A percentile compares a stretch with the other conserved stretches of the same genome.
phyloP scores from a whole-genome alignment of 2,797 vertebrate species.

The Halcyon badia region DNA sequence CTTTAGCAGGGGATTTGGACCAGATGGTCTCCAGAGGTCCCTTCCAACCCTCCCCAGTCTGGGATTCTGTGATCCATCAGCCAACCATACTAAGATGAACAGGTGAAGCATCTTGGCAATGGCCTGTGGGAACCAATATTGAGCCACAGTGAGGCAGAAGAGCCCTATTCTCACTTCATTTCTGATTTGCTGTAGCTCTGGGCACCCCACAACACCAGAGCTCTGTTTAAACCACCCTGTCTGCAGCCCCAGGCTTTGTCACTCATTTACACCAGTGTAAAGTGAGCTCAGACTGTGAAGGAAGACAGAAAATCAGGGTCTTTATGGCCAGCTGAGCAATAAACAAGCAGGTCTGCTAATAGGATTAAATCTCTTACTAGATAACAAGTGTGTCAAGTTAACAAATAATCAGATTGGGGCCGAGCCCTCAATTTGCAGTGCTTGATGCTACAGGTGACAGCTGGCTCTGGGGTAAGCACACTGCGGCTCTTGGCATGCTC shows the following conservation, averaged over 20 bases:
- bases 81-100: not conserved
- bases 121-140: not conserved
- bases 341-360: not conserved
- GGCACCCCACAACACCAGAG: not conserved
- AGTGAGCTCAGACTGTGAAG: not conserved
- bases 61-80: not conserved
- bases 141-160: not conserved
- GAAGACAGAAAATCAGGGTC: not conserved
- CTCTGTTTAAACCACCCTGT: not conserved
- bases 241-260: not conserved
- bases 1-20: not conserved
- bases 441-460: not conserved
- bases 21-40: not conserved
- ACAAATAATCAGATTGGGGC: not conserved
- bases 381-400: not conserved
- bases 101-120: not conserved
- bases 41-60: not conserved
- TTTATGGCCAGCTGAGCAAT: not conserved
- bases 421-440: not conserved
- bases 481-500: not conserved
- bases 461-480: not conserved
- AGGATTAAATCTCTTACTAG: not conserved
- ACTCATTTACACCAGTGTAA: not conserved
- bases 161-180: not conserved
- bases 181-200: not conserved